Base-by-base conservation (phyloP, 2,888 invertebrate species). In the Heliconius erato region DNA sequence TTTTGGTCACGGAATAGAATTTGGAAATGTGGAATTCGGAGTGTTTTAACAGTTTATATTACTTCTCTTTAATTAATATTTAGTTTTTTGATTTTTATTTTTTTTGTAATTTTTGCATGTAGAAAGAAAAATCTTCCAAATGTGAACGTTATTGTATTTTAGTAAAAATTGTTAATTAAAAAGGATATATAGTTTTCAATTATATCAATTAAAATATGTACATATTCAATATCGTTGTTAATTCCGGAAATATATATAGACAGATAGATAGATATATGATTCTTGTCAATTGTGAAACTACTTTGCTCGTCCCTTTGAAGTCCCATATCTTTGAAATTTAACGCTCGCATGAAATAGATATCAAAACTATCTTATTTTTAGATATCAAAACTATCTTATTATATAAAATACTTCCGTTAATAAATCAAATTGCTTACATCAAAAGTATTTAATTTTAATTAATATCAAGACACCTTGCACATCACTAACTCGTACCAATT, bases 401-500 rank as follows among this genome's bases (percentile, higher is more conserved):
- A 74, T n/a, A 14, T 54, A 32, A 35, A 59, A 32, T 63, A 76
- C 9, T 32, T 35, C 12, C 14, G 2, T 7, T 59, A n/a, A 76
- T 76, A 76, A 76, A 63, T 76, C n/a, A 35, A 59, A 12, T 67
- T 11, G n/a, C 63, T 63, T n/a, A 40, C n/a, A 65, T 76, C 76
- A 63, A 59, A 77, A 26, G 35, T 23, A 59, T 23, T 44, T 77
- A 23, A 54, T 40, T 74, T 74, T 85, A 81, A 85, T 86, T 84
- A 84, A 79, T 80, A 74, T 78, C 82, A 82, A 82, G 80, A 84
- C 80, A n/a, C 2, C 49, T 74, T 82, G 84, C 85, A 85, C 85
- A 85, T 85, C 82, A 80, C 80, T 82, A 85, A 86, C 78, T 65
- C 26, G 80, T 65, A 80, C 82, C 83, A 87, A 88, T 85, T 86